Conservation (phyloP, 1,140 invertebrate species). For the Probaryconus sp. region DNA sequence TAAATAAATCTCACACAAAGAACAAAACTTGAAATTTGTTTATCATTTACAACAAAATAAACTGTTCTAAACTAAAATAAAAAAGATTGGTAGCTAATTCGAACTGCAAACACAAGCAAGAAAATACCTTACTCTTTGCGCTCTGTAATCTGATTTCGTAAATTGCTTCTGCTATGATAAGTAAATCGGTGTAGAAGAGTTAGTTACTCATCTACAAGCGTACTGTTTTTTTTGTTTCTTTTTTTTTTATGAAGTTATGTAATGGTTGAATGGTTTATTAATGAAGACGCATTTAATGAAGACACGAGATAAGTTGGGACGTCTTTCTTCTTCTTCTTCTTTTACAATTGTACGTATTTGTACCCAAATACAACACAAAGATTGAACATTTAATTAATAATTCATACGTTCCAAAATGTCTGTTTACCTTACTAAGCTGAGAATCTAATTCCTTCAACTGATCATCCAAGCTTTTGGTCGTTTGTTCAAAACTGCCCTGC, state of each 20-base stretch:
- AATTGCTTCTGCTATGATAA: conserved; percentile 66
- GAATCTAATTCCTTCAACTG: conserved; percentile 89
- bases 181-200: conserved; percentile 45
- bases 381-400: conserved; percentile 28
- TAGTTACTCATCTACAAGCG: conserved; percentile 39
- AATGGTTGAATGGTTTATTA: conserved; percentile 35
- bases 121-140: conserved; percentile 72
- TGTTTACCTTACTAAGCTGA: conserved; percentile 85
- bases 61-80: conserved; percentile 20
- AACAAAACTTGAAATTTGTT: too few species aligned
- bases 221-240: too few species aligned
- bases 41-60: too few species aligned
- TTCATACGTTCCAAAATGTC: conserved; percentile 67
- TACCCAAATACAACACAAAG: conserved; percentile 23
- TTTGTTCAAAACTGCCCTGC: conserved; percentile 84
- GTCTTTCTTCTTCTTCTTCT: conserved; percentile 36
- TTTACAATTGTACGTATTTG: conserved; percentile 16
- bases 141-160: conserved; percentile 70
- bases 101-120: conserved; percentile 68
- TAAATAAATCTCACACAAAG: too few species aligned
- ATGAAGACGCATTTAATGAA: conserved; percentile 49
- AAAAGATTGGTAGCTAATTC: conserved; percentile 43
- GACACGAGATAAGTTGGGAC: too few species aligned
- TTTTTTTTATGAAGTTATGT: conserved; percentile 19
- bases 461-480: conserved; percentile 87